Evolutionary conservation across 1,140 invertebrate species (phyloP), one percentile per base, ranked within the genome.

Genomic region (Musca domestica): DNA sequence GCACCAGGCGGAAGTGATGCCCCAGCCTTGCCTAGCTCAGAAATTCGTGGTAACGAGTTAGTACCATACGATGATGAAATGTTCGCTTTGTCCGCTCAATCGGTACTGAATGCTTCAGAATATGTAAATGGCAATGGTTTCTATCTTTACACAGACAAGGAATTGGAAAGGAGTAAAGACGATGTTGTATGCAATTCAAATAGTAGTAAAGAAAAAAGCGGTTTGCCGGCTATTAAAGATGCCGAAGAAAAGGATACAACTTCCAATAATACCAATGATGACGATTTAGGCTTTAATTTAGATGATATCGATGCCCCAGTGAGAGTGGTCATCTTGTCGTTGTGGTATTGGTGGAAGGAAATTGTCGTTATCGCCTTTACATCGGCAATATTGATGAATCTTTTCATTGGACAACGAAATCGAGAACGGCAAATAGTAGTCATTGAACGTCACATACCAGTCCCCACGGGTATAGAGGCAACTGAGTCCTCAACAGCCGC

Each of bases 291-390:
- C 56, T 81, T 79, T 23, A 77, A 73, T 69, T 72, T 78, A 20
- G 75, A 78, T 68, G 81, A 84, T 52, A 82, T 84, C 46, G 83
- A 85, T 70, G 85, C 83, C 20, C 82, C 84, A 23, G 83, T 86
- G 2, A 84, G 87, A 82, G 82, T 87, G 22, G 86, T 89, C 19
- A 86, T 87, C 15, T 51, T 88, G 30, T 91, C 91, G 0, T 75
- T 95, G 0, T 93, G 90, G 90, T 89, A 88, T 78, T 94, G 90
- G 88, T 94, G 92, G 91, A 91, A 89, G 81, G 91, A 92, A 84
- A 87, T 93, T 63, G 71, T 88, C 5, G 81, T 88, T 0, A 89
- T 92, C 65, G 88, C 88, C n/a, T 73, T 92, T 46, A 81, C 87
- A 0, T 88, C 87, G 12, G 88, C 89, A 0, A 67, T 91, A 61